Evolutionary conservation across 2,888 invertebrate genomes (phyloP), one percentile per base, ranked within the genome.

Genomic region (Pegoplata infirma): DNA sequence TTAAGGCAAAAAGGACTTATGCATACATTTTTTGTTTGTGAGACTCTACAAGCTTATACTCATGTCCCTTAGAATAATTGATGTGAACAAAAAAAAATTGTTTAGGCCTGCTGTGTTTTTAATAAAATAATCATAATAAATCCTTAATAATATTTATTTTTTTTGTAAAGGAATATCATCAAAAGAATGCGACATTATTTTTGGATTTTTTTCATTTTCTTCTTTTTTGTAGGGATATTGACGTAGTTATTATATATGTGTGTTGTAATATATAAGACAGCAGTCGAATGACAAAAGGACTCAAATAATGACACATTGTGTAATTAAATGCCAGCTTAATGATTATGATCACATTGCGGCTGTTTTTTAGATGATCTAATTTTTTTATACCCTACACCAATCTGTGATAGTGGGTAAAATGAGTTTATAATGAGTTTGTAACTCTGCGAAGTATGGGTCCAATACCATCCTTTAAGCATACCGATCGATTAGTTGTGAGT

Each of bases 51-150:
- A 21, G 23, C 40, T 40, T 36, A 17, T 16, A 7, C 7, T 12
- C 19, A 16, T 12, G 44, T n/a, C 0, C 12, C 32, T 32, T 23
- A 14, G 0, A 25, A 14, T 55, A 23, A 14, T 14, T 59, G 14
- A 44, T 19, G 21, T 32, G 16, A n/a, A 36, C 25, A 64, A 66
- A 21, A 46, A 55, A 63, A 55, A 14, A 63, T 40, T 17, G 23
- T 46, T 61, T 71, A 79, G 68, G 61, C 67, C 68, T 58, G 87
- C 86, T 85, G 85, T 84, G 85, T 84, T 83, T 87, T 84, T 87
- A 89, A 88, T 89, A 88, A 86, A 87, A 89, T 88, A 89, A 89
- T 89, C 86, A 87, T 88, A 87, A 88, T 88, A 89, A 88, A 86
- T 88, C 87, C 88, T 85, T 89, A 88, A 88, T 88, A 88, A 87